These are phyloP conservation scores for Merops nubicus DNA, from an alignment of 2,113 vertebrate species.

Conservation along the genomic window DNA sequence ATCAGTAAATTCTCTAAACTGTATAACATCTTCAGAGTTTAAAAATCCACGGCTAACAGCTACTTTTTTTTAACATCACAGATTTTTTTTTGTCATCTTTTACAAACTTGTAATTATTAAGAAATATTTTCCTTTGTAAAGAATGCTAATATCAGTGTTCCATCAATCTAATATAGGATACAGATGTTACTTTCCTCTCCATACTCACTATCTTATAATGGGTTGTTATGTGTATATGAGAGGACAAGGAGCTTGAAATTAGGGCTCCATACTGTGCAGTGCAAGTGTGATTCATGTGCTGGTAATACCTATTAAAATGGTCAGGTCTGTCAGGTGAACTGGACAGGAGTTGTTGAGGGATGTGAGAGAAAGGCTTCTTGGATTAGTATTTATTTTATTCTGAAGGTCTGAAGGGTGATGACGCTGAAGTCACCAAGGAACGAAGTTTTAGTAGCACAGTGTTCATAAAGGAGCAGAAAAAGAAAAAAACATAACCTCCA, in stretches of 20 bases:
- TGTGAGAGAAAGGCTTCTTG: background rate
- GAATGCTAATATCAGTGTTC: background rate
- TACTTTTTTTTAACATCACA: background rate
- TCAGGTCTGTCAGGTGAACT: background rate
- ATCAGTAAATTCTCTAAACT: background rate
- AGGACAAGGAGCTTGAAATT: background rate
- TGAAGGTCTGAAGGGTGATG: background rate
- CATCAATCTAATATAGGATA: background rate
- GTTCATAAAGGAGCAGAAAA: background rate
- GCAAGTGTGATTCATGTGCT: background rate
- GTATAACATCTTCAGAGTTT: background rate
- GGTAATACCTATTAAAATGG: background rate
- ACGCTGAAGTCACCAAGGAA: background rate
- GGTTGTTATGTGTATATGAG: background rate
- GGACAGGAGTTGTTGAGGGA: background rate
- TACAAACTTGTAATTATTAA: background rate
- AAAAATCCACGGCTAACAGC: background rate
- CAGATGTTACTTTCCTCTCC: background rate
- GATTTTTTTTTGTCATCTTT: background rate
- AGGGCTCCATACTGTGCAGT: background rate
- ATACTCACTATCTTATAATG: background rate
- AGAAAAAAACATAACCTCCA: background rate
- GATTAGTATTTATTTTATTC: background rate
- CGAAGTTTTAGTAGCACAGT: background rate
- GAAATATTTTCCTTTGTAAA: background rate